Evolutionary conservation across 2,888 invertebrate genomes (phyloP).

Genomic region (Muschampia plurimacula): DNA sequence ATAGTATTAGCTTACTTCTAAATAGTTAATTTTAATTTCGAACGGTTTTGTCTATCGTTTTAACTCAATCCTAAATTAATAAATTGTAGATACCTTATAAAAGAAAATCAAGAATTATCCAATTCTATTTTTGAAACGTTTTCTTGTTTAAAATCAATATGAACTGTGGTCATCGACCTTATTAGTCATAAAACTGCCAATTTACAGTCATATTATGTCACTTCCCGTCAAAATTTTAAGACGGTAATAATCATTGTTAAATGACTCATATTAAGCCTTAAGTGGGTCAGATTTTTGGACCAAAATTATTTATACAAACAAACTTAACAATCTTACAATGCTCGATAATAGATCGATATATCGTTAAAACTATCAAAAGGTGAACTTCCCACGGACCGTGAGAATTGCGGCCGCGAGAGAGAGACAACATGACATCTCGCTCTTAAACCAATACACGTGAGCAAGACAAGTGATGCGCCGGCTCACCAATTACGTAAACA

Average conservation of each 20-base stretch:
- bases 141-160: neutral
- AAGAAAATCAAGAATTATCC: too few species aligned
- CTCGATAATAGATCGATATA: constrained; percentile 58
- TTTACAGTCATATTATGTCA: constrained; percentile 13
- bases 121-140: neutral
- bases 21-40: neutral
- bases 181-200: neutral
- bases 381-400: constrained; percentile 66
- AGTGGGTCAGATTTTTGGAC: constrained; percentile 20
- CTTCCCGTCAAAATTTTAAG: constrained; percentile 15
- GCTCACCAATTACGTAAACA: constrained; percentile 52
- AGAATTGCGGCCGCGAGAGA: constrained; percentile 50
- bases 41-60: neutral
- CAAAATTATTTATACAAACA: constrained; percentile 32
- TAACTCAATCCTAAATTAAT: too few species aligned
- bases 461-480: constrained; percentile 39
- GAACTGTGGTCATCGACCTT: neutral
- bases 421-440: constrained; percentile 35
- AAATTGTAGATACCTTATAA: too few species aligned
- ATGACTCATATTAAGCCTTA: neutral
- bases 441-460: constrained; percentile 39
- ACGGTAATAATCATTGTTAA: neutral
- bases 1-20: neutral
- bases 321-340: constrained; percentile 47
- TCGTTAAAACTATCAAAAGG: constrained; percentile 56